Evolutionary conservation across 2,113 vertebrate genomes (phyloP).

Genomic region (Oreochromis aureus): DNA sequence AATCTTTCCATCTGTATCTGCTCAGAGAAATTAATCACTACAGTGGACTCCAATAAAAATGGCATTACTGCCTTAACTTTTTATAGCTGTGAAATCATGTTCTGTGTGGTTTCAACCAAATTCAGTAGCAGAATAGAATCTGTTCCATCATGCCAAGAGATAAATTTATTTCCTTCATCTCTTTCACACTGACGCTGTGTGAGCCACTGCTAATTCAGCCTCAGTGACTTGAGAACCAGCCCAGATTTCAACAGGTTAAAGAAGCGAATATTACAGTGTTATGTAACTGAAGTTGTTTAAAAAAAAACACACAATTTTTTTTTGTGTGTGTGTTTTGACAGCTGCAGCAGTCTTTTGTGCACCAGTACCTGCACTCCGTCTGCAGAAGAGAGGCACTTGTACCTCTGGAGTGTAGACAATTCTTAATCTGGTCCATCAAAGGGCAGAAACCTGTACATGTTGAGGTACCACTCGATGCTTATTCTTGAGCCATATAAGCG

Average conservation of each 20-base stretch:
- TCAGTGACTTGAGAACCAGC: background rate
- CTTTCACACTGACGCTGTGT: background rate
- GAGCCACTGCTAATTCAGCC: background rate
- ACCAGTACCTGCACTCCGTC: background rate
- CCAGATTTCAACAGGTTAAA: background rate
- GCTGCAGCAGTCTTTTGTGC: background rate
- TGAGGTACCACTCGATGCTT: background rate
- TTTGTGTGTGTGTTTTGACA: background rate
- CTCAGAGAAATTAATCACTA: background rate
- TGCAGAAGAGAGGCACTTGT: background rate
- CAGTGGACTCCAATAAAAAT: background rate
- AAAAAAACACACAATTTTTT: background rate
- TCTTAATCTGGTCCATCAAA: background rate
- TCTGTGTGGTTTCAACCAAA: background rate
- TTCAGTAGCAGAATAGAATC: background rate
- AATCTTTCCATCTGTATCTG: background rate
- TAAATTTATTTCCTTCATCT: background rate
- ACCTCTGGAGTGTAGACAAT: background rate
- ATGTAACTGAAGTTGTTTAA: background rate
- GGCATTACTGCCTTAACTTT: constrained; percentile 15
- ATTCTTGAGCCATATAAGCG: background rate
- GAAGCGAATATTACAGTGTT: background rate
- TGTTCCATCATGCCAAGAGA: background rate
- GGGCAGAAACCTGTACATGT: background rate
- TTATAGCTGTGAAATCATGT: background rate